Evolutionary conservation across 1,140 invertebrate genomes (phyloP), one percentile per base, ranked within the genome.

Genomic region (Halictus rubicundus): DNA sequence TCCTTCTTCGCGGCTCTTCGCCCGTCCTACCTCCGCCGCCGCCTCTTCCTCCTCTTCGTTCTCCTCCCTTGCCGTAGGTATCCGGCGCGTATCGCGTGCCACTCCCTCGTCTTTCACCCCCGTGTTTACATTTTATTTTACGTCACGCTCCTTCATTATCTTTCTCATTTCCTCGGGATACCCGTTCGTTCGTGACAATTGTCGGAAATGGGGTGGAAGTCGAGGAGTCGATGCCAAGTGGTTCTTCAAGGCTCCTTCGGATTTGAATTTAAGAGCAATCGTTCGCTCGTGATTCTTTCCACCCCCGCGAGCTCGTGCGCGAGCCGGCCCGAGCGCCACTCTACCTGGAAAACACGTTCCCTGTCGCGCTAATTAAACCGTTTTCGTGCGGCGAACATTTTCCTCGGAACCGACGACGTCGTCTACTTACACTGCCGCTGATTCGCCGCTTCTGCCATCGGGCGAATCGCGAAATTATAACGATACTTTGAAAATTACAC

Each of bases 81-180:
- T 46, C 42, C 14, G 9, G 42, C 42, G 42, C 68, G 68, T 59
- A 84, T 84, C 61, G 77, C 78, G 49, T 64, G 68, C 68, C 72
- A 27, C 68, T 37, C 46, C 73, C 60, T 75, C 73, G 78, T 77
- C 80, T 64, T 81, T 85, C 66, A 57, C 66, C 69, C 69, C 73
- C 52, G 68, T 88, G 85, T 89, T 89, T 87, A 89, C 82, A 88
- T 90, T 90, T 89, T 89, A 89, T 87, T 90, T 88, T 85, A 88
- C 83, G 82, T 84, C 83, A 84, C 83, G 81, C 84, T 89, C 80
- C 82, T 87, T 87, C 81, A 88, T 89, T 84, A 89, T 87, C 87
- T 88, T 88, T 86, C 83, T 88, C 84, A 88, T 89, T 89, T 89
- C 87, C 81, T 60, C 57, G 64, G 80, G 77, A 85, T 80, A 78